A percentile compares a stretch with the other conserved stretches of the same genome.
These are phyloP conservation scores for Cheilosia grossa DNA, from an alignment of 2,888 invertebrate species.

Conservation along the genomic window DNA sequence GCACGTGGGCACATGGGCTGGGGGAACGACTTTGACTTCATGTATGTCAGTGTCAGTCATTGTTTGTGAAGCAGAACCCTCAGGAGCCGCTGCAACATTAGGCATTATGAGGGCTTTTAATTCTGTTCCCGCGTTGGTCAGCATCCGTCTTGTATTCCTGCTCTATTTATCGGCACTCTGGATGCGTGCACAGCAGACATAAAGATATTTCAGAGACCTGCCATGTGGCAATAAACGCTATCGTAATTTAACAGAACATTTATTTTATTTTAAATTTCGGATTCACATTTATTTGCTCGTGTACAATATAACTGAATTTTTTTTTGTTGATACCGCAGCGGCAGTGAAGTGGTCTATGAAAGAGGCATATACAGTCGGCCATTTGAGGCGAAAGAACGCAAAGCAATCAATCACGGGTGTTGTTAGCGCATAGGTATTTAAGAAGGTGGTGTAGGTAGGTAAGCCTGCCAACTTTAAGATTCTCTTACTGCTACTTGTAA, in stretches of 20 bases:
- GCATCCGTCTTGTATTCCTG: constrained; percentile 61
- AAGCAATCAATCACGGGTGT: constrained; percentile 32
- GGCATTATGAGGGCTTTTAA: constrained; percentile 56
- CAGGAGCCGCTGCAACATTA: constrained; percentile 65
- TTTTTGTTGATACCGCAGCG: constrained; percentile 16
- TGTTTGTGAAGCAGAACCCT: constrained; percentile 44
- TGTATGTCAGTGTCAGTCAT: constrained; percentile 55
- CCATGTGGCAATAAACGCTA: constrained; percentile 77
- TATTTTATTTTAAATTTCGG: constrained; percentile 73
- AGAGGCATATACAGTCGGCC: not conserved
- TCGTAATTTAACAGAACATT: constrained; percentile 77
- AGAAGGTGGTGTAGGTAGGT: too few species aligned
- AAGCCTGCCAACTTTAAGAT: not conserved
- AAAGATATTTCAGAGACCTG: constrained; percentile 73
- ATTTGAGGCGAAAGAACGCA: not conserved
- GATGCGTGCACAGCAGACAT: constrained; percentile 68
- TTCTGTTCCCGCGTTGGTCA: not conserved
- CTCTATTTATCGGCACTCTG: constrained; percentile 57
- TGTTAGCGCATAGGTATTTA: not conserved
- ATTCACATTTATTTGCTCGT: constrained; percentile 51
- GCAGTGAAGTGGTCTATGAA: not conserved
- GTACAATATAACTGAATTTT: constrained; percentile 16
- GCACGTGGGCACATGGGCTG: not conserved
- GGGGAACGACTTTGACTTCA: constrained; percentile 28
- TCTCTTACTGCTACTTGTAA: not conserved